Base-by-base conservation (phyloP, 1,140 invertebrate genomes). In the Magallana ariakensis region DNA sequence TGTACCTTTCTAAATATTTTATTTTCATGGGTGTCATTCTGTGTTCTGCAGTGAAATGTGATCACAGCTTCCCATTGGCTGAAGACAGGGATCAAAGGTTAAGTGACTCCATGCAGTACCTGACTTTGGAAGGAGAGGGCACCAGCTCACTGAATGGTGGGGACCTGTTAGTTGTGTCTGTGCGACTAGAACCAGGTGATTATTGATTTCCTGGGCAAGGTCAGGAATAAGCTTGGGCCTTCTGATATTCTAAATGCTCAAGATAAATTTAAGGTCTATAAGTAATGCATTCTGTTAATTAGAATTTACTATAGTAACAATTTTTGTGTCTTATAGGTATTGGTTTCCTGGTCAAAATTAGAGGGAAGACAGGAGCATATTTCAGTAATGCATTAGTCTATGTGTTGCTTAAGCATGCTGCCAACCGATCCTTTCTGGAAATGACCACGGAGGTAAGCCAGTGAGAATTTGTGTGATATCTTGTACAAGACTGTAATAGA, bases 371-470 rank as follows among this genome's bases (percentile, higher is more conserved):
- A 10, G 66, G 66, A 9, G 66, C 66, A 0, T 70, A 70, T 70
- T 70, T 70, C 15, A 70, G 22, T 13, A 70, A 70, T 70, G 66
- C 66, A 11, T 26, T 70, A 26, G 66, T 70, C 19, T 70, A 70
- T 70, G 66, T 70, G 11, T 13, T 70, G 22, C 22, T 70, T 19
- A 70, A 26, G 66, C 33, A 33, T 33, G 66, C 66, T 33, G 66
- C 9, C 1, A 33, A 13, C 8, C 22, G 4, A 13, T 70, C 66
- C 9, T 70, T 70, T 26, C 22, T 26, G 4, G 66, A 70, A 33
- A 19, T 70, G 66, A 70, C 33, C 8, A 9, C 5, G 13, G 66
- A 70, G 66, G 66, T 70, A 33, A 10, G 66, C 33, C 66, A 26
- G 6, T 33, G 4, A 33, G 33, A 33, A 4, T 33, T 33, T 33